phyloP scores from a whole-genome alignment of 2,113 vertebrate species.

The Odobenus rosmarus region DNA sequence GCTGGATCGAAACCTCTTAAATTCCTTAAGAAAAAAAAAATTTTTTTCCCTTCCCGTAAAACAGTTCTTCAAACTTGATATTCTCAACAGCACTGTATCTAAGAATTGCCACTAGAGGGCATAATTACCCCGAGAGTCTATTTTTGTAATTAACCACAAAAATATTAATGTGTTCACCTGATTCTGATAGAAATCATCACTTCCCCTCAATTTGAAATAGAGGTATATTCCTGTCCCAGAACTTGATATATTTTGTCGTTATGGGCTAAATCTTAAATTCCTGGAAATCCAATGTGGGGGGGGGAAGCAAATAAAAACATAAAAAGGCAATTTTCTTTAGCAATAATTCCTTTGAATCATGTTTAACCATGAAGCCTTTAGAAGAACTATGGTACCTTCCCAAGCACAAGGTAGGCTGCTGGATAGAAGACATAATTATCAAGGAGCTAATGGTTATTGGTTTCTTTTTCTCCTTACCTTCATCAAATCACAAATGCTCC shows the following conservation, averaged over 20 bases:
- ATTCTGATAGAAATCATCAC: constrained; percentile 44
- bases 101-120: constrained; percentile 65
- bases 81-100: constrained; percentile 17
- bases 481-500: background rate
- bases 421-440: background rate
- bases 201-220: background rate
- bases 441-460: background rate
- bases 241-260: background rate
- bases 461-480: background rate
- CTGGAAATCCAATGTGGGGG: background rate
- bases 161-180: background rate
- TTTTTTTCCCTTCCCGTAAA: background rate
- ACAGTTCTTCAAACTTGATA: background rate
- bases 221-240: background rate
- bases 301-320: background rate
- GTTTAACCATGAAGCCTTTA: background rate
- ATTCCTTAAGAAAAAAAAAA: background rate
- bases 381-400: background rate
- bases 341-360: background rate
- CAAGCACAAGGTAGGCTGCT: background rate
- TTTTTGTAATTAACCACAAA: constrained; percentile 47
- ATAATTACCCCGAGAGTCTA: background rate
- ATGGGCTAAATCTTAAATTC: background rate
- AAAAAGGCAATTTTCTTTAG: background rate
- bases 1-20: constrained; percentile 9